These are phyloP conservation scores for Ligdia adustata DNA, from an alignment of 2,888 invertebrate species.

Conservation along the genomic window DNA sequence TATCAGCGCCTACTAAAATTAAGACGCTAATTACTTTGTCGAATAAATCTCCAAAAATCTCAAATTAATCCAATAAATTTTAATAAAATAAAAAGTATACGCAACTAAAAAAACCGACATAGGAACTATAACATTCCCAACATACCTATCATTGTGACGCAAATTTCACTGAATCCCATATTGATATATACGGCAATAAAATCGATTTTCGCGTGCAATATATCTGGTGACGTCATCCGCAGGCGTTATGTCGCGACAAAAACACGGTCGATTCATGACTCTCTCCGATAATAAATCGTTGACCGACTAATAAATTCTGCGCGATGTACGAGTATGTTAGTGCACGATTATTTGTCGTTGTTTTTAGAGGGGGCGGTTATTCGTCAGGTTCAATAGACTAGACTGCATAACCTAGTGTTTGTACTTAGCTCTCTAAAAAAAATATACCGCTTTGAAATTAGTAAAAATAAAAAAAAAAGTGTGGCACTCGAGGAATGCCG, in stretches of 20 bases:
- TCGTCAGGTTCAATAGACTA: no score
- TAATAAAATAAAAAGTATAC: no score
- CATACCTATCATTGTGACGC: neutral
- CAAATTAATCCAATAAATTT: no score
- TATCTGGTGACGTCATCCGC: constrained; percentile 51
- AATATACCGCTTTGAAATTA: no score
- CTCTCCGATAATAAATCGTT: constrained; percentile 53
- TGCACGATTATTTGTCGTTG: constrained; percentile 47
- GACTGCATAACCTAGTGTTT: no score
- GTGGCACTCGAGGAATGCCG: no score
- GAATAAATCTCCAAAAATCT: no score
- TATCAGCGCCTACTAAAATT: no score
- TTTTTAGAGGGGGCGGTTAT: constrained; percentile 27
- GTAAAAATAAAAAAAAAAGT: no score
- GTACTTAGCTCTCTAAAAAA: no score
- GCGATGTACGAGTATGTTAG: constrained; percentile 54
- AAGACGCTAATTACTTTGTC: no score
- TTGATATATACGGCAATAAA: constrained; percentile 57
- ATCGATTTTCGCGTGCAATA: constrained; percentile 40
- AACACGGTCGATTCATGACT: constrained; percentile 56
- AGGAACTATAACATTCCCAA: neutral
- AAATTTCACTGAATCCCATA: constrained; percentile 46
- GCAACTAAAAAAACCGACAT: no score
- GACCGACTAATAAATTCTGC: constrained; percentile 50
- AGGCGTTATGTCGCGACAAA: constrained; percentile 53